phyloP scores from a whole-genome alignment of 2,113 vertebrate species.

The Hipposideros armiger region DNA sequence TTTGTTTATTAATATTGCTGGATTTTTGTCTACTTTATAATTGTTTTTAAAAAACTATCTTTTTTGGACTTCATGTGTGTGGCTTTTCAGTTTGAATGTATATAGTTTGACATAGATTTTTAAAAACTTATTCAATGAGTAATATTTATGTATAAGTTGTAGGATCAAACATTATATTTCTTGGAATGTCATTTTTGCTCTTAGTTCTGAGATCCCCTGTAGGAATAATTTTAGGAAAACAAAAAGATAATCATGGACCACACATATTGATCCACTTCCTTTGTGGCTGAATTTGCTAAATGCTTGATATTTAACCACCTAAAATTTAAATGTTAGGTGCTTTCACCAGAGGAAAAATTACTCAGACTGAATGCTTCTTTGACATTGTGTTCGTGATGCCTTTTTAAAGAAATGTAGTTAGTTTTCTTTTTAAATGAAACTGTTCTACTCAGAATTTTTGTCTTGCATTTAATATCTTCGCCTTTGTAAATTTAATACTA shows the following conservation, averaged over 20 bases:
- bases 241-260: not conserved
- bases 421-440: not conserved
- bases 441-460: not conserved
- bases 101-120: constrained; percentile 20
- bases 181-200: not conserved
- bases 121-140: not conserved
- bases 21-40: constrained; percentile 3
- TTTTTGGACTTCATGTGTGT: not conserved
- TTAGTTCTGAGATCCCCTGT: not conserved
- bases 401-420: constrained; percentile 17
- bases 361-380: not conserved
- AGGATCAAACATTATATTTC: not conserved
- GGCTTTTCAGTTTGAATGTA: not conserved
- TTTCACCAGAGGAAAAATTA: constrained; percentile 33
- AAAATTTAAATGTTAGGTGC: not conserved
- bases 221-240: constrained; percentile 26
- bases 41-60: not conserved
- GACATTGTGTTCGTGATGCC: not conserved
- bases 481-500: not conserved
- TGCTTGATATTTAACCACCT: not conserved
- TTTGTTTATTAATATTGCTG: constrained; percentile 30
- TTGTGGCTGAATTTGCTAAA: constrained; percentile 2
- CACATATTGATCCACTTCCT: not conserved
- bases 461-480: not conserved
- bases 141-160: not conserved